phyloP scores from a whole-genome alignment of 53 echinoderm and acorn worm genomes.

The Echinarachnius parma region DNA sequence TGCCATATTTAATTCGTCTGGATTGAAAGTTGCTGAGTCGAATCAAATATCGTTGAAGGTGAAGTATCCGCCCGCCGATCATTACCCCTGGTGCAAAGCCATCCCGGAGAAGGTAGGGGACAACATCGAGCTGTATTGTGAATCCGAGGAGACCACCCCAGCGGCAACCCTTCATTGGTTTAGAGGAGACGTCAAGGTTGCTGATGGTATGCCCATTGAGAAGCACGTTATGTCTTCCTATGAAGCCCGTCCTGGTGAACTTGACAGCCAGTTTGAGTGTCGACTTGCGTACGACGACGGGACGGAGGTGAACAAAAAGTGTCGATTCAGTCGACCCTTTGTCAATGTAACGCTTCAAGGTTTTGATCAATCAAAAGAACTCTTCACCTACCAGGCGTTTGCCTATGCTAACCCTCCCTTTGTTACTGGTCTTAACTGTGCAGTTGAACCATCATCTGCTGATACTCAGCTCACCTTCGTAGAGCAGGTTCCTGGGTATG shows the following conservation, averaged over 20 bases:
- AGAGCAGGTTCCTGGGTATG: no score
- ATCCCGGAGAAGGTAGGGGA: constrained; percentile 4
- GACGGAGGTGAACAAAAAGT: not conserved
- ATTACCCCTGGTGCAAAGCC: constrained; percentile 15
- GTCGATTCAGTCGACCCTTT: constrained; percentile 6
- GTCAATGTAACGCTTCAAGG: constrained; percentile 4
- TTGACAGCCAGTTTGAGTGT: constrained; percentile 22
- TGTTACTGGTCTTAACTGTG: constrained; percentile 5
- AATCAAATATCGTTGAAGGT: constrained; percentile 12
- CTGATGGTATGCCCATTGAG: not conserved
- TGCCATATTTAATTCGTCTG: no score
- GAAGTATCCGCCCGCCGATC: constrained; percentile 18
- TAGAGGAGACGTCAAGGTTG: not conserved
- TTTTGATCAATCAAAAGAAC: not conserved
- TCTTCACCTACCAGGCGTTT: constrained; percentile 5
- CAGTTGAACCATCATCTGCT: not conserved
- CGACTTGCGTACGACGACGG: constrained; percentile 14
- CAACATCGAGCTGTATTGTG: constrained; percentile 5
- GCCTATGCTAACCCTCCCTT: constrained; percentile 3
- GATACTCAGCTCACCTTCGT: no score
- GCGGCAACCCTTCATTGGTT: constrained; percentile 12
- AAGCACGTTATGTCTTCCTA: not conserved
- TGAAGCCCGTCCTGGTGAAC: not conserved
- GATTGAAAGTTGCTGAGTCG: no score
- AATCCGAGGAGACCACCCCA: constrained; percentile 23